Evolutionary conservation across 2,888 invertebrate species (phyloP).

Genomic region (Nomada ruficornis): DNA sequence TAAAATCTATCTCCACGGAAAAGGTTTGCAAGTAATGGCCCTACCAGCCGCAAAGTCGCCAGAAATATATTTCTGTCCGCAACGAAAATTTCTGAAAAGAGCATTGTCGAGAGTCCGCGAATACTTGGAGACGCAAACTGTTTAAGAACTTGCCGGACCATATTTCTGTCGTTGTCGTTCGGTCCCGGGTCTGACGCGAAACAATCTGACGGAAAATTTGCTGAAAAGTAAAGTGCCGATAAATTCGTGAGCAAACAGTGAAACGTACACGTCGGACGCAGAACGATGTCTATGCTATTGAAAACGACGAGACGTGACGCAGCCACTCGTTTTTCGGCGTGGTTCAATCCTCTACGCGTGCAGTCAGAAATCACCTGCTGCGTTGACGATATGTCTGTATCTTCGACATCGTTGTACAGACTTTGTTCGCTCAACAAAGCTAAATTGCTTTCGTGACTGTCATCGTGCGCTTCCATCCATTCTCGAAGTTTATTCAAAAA

Average conservation of each 20-base stretch:
- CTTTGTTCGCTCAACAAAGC: constrained; percentile 37
- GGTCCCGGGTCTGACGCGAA: background rate
- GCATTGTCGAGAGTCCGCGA: background rate
- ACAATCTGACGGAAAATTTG: constrained; percentile 7
- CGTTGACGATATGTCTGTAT: background rate
- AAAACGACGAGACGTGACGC: constrained; percentile 19
- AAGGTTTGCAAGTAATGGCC: too few relatives aligned
- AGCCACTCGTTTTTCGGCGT: constrained; percentile 12
- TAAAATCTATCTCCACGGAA: too few relatives aligned
- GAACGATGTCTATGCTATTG: constrained; percentile 4
- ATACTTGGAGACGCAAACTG: background rate
- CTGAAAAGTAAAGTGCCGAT: background rate
- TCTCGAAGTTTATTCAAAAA: too few relatives aligned
- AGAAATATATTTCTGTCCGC: background rate
- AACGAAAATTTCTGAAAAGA: background rate
- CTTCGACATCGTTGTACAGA: background rate
- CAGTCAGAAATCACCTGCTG: constrained; percentile 7
- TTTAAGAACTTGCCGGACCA: constrained; percentile 6
- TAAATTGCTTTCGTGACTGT: constrained; percentile 66
- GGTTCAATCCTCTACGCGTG: background rate
- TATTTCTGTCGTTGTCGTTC: constrained; percentile 6
- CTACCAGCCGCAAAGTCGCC: too few relatives aligned
- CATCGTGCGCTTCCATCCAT: constrained; percentile 8
- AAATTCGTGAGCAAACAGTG: constrained; percentile 2
- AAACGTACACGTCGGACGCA: background rate